Evolutionary conservation across 2,888 invertebrate genomes (phyloP).

Genomic region (Pegoplata infirma): DNA sequence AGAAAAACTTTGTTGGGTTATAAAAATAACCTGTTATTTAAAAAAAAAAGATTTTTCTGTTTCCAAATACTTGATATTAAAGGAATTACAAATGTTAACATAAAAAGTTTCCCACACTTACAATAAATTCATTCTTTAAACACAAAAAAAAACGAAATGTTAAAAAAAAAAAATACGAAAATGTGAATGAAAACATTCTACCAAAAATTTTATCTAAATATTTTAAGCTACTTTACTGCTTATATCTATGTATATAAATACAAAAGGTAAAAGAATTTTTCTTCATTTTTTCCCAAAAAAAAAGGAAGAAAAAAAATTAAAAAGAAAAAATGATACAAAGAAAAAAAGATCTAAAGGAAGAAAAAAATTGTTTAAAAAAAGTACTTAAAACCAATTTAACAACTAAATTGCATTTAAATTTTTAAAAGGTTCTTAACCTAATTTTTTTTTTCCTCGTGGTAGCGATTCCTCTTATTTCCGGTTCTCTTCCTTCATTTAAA

Average conservation of each 20-base stretch:
- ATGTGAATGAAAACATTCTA: constrained; percentile 14
- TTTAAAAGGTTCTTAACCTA: constrained; percentile 59
- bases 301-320: no score
- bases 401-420: constrained; percentile 60
- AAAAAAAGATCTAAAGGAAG: constrained; percentile 17
- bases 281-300: neutral
- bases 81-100: constrained; percentile 60
- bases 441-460: constrained; percentile 23
- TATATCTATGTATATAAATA: neutral
- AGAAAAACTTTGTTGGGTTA: neutral
- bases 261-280: neutral
- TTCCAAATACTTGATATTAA: constrained; percentile 48
- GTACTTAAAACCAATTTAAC: constrained; percentile 59
- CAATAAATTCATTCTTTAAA: constrained; percentile 15
- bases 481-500: neutral
- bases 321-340: no score
- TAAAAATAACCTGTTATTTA: neutral
- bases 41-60: neutral
- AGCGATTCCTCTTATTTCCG: neutral
- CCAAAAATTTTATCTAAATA: constrained; percentile 40
- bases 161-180: neutral
- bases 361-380: constrained; percentile 13
- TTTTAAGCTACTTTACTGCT: constrained; percentile 45
- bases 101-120: constrained; percentile 35
- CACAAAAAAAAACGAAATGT: neutral